Evolutionary conservation across 2,797 vertebrate genomes (phyloP).

Genomic region (Hoplostethus atlanticus): DNA sequence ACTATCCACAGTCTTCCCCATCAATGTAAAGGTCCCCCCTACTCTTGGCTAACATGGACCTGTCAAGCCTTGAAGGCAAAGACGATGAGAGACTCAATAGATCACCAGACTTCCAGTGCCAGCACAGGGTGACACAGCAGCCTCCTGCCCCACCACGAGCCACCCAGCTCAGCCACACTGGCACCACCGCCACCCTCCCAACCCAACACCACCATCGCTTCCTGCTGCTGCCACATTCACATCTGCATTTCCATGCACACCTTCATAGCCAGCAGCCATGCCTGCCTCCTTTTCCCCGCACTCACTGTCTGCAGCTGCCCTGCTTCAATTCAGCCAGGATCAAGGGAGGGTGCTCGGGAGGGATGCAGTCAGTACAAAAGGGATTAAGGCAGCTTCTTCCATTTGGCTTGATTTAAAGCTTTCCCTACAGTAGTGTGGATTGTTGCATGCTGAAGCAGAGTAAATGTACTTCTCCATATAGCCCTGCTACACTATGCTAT

Average conservation of each 20-base stretch:
- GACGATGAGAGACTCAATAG: background rate
- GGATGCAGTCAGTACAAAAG: conserved; percentile 52
- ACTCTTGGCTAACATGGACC: background rate
- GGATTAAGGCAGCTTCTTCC: conserved; percentile 57
- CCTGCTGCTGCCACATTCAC: conserved; percentile 80
- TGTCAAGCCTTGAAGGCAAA: background rate
- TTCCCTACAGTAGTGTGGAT: conserved; percentile 17
- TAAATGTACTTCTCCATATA: conserved; percentile 23
- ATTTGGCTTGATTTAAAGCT: conserved; percentile 50
- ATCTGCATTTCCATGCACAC: conserved; percentile 79
- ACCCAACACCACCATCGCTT: conserved; percentile 68
- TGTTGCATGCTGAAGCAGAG: conserved; percentile 47
- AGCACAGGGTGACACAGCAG: conserved; percentile 26
- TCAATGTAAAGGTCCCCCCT: background rate
- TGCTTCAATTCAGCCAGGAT: conserved; percentile 49
- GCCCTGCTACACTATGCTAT: conserved; percentile 31
- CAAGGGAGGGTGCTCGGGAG: conserved; percentile 17
- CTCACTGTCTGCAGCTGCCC: conserved; percentile 60
- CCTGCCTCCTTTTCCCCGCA: conserved; percentile 59
- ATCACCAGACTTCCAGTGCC: background rate
- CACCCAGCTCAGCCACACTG: conserved; percentile 76
- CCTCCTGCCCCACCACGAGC: conserved; percentile 49
- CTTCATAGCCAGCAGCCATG: conserved; percentile 65
- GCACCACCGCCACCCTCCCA: conserved; percentile 26
- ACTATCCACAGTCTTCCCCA: conserved; percentile 16